Evolutionary conservation across 2,888 invertebrate genomes (phyloP).

Genomic region (Eupelmus urozonus): DNA sequence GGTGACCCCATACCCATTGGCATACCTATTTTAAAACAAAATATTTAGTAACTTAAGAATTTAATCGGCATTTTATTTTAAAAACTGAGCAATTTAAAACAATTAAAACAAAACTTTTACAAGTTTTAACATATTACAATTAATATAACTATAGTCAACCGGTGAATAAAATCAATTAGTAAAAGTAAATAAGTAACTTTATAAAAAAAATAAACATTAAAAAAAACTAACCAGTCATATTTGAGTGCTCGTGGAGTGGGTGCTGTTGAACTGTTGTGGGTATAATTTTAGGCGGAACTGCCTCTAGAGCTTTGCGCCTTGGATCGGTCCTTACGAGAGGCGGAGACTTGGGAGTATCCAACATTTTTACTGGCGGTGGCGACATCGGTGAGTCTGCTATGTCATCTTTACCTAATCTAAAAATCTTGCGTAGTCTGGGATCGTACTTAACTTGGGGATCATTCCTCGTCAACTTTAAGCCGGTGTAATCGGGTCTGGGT

Average conservation of each 20-base stretch:
- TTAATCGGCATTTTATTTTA: too few relatives aligned
- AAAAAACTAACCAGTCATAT: slow-evolving; percentile 40
- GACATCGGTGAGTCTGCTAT: slow-evolving; percentile 82
- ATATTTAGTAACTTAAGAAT: too few relatives aligned
- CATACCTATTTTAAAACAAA: slow-evolving; percentile 47
- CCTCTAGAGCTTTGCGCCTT: slow-evolving; percentile 72
- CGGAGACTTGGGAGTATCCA: slow-evolving; percentile 76
- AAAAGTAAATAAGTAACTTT: neutral
- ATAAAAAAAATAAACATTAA: neutral
- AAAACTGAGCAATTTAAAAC: too few relatives aligned
- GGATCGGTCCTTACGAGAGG: slow-evolving; percentile 73
- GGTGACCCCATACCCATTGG: slow-evolving; percentile 63
- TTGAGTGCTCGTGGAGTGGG: slow-evolving; percentile 50
- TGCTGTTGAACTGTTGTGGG: slow-evolving; percentile 64
- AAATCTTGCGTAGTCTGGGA: slow-evolving; percentile 87
- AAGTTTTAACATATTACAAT: too few relatives aligned
- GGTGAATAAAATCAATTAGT: too few relatives aligned
- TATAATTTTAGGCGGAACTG: slow-evolving; percentile 60
- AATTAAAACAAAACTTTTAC: too few relatives aligned
- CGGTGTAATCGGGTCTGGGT: slow-evolving; percentile 87
- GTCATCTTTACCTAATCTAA: slow-evolving; percentile 82
- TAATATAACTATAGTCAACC: too few relatives aligned
- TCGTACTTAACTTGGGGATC: slow-evolving; percentile 86
- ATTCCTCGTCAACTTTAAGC: slow-evolving; percentile 84
- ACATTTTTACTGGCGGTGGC: slow-evolving; percentile 76